Evolutionary conservation across 2,113 vertebrate species (phyloP).

Genomic region (Heterotis niloticus): DNA sequence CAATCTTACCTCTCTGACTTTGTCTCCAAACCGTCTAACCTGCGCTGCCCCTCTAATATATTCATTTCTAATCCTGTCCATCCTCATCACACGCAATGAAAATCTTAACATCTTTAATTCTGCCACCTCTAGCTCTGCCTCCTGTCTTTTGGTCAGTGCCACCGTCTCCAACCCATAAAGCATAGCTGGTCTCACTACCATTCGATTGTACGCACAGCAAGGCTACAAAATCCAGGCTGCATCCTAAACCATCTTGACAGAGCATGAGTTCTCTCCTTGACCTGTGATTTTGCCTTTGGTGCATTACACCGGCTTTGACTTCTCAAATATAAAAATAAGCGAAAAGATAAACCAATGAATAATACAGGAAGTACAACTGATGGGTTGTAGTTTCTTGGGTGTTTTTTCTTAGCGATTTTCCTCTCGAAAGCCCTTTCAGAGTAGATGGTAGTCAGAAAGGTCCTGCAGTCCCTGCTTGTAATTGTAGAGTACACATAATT

Average conservation of each 20-base stretch:
- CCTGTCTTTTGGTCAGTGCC: no score
- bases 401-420: constrained; percentile 30
- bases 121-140: no score
- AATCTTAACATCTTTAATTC: no score
- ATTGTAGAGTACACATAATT: constrained; percentile 74
- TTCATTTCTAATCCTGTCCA: no score
- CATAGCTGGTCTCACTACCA: no score
- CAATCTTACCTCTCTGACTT: no score
- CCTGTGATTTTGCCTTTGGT: background rate
- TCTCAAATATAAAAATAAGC: constrained; percentile 16
- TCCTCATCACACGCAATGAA: no score
- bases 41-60: no score
- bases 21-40: no score
- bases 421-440: constrained; percentile 52
- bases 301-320: background rate
- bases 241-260: background rate
- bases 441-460: constrained; percentile 59
- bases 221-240: no score
- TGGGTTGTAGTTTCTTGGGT: constrained; percentile 21
- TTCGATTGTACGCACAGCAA: no score
- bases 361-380: constrained; percentile 9
- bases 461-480: constrained; percentile 65
- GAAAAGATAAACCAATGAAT: constrained; percentile 10
- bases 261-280: background rate
- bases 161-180: no score